These are phyloP conservation scores for Altica lythri DNA, from an alignment of 2,888 invertebrate species.

Conservation along the genomic window DNA sequence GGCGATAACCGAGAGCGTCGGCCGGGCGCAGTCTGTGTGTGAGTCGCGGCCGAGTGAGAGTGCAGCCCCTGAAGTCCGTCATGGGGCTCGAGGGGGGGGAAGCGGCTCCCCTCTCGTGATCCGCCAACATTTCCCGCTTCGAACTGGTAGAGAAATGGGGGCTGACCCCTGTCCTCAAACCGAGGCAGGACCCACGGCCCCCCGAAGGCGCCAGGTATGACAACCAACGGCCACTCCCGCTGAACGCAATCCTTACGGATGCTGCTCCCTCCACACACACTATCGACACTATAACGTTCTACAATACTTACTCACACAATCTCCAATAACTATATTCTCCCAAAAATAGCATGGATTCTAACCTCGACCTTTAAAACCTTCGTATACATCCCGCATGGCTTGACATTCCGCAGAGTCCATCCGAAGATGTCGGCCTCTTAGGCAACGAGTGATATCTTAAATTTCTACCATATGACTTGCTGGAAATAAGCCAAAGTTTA, in stretches of 20 bases:
- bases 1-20: constrained; percentile 42
- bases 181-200: constrained; percentile 91
- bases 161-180: constrained; percentile 96
- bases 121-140: constrained; percentile 96
- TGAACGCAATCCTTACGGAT: constrained; percentile 41
- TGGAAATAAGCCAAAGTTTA: constrained; percentile 35
- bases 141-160: constrained; percentile 98
- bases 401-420: constrained; percentile 9
- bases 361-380: constrained; percentile 12
- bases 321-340: constrained; percentile 8
- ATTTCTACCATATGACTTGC: constrained; percentile 18
- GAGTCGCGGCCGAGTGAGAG: constrained; percentile 56
- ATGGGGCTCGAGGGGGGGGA: constrained; percentile 68
- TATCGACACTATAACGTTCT: constrained; percentile 6
- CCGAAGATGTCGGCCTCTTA: constrained; percentile 19
- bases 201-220: constrained; percentile 76
- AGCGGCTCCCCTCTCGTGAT: constrained; percentile 66
- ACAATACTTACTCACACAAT: neutral
- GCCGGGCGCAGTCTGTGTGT: constrained; percentile 57
- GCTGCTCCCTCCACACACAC: constrained; percentile 40
- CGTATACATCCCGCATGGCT: constrained; percentile 20
- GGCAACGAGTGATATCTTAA: constrained; percentile 14
- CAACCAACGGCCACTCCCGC: constrained; percentile 48
- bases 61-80: constrained; percentile 59
- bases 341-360: constrained; percentile 11